These are phyloP conservation scores for Umimayanthus chanpuru DNA, from an alignment of 92 coral and sea anemone genomes.

Conservation along the genomic window DNA sequence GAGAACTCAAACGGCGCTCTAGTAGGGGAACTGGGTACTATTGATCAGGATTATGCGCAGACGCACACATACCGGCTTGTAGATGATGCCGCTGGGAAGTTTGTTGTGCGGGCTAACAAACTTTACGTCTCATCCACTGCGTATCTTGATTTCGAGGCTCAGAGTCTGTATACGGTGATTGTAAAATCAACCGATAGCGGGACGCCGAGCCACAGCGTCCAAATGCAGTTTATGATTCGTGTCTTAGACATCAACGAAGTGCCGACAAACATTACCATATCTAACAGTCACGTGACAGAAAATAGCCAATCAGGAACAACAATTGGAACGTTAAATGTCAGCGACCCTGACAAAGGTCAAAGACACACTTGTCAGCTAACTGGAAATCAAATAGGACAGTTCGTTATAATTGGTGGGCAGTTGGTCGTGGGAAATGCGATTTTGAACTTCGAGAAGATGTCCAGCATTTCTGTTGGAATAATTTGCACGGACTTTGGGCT, in stretches of 20 bases:
- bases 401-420: conserved; percentile 53
- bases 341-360: conserved; percentile 92
- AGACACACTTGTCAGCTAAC: conserved; percentile 75
- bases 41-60: conserved; percentile 73
- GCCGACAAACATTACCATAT: conserved; percentile 69
- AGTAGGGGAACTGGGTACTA: conserved; percentile 68
- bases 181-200: conserved; percentile 69
- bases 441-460: conserved; percentile 70
- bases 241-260: conserved; percentile 86
- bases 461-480: conserved; percentile 61
- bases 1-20: conserved; percentile 78
- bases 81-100: conserved; percentile 74
- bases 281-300: conserved; percentile 68
- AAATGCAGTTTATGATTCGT: conserved; percentile 53
- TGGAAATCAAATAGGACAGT: conserved; percentile 68
- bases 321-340: conserved; percentile 79
- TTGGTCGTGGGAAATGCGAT: conserved; percentile 60
- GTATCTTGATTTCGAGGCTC: conserved; percentile 68
- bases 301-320: conserved; percentile 79
- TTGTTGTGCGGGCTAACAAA: conserved; percentile 68
- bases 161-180: conserved; percentile 45
- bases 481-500: conserved; percentile 76
- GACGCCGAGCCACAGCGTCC: conserved; percentile 51
- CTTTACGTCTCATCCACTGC: conserved; percentile 74
- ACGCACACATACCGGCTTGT: conserved; percentile 59